A percentile compares a stretch with the other conserved stretches of the same genome.
Evolutionary conservation across 2,113 vertebrate species (phyloP).

Genomic region (Ptychochromis oligacanthus): DNA sequence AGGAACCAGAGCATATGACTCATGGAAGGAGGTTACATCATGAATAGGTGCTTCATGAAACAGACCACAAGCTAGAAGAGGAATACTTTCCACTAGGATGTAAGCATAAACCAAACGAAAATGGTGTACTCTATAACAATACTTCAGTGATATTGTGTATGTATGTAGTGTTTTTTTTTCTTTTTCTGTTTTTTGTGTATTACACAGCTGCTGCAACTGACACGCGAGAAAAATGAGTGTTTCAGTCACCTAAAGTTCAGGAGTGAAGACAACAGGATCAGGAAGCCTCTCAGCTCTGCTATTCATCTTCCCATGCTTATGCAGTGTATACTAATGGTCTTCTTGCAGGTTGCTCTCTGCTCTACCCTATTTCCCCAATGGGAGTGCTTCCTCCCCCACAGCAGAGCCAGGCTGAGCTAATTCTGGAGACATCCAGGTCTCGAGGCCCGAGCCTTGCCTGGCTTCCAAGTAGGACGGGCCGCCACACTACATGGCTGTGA

Average conservation of each 20-base stretch:
- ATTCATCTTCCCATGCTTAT: slow-evolving; percentile 59
- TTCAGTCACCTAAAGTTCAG: slow-evolving; percentile 51
- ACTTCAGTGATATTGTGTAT: slow-evolving; percentile 17
- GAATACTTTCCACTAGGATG: slow-evolving; percentile 29
- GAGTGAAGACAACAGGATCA: slow-evolving; percentile 47
- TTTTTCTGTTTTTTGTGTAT: not conserved
- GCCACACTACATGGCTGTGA: slow-evolving; percentile 37
- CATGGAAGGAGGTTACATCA: slow-evolving; percentile 70
- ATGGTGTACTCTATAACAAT: slow-evolving; percentile 36
- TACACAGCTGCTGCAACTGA: slow-evolving; percentile 18
- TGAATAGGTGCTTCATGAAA: slow-evolving; percentile 54
- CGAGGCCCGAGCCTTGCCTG: slow-evolving; percentile 26
- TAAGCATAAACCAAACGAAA: slow-evolving; percentile 34
- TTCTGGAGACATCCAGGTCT: slow-evolving; percentile 73
- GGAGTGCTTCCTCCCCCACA: slow-evolving; percentile 62
- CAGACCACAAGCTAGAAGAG: slow-evolving; percentile 48
- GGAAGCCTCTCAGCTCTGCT: slow-evolving; percentile 43
- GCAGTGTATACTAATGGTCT: slow-evolving; percentile 66
- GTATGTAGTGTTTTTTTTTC: too few relatives aligned
- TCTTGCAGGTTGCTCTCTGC: slow-evolving; percentile 52
- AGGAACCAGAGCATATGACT: slow-evolving; percentile 64
- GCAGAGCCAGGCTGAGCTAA: slow-evolving; percentile 66
- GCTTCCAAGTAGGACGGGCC: slow-evolving; percentile 62
- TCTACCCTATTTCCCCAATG: slow-evolving; percentile 55
- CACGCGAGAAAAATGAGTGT: not conserved